Evolutionary conservation across 2,113 vertebrate species (phyloP).

Genomic region (Ceratotherium simum): DNA sequence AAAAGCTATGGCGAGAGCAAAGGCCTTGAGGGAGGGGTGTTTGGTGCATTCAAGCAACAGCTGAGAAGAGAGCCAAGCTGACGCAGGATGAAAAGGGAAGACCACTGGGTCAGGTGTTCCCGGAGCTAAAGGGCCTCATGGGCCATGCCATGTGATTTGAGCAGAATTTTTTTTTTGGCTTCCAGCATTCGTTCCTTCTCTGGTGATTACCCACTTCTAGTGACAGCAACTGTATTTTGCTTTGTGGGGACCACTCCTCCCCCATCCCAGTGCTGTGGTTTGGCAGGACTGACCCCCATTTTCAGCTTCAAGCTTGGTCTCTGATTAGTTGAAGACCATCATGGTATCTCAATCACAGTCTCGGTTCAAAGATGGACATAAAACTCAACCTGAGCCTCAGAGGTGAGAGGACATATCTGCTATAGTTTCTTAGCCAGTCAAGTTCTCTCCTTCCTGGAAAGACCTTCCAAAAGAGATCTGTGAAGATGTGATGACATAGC

Average conservation of each 20-base stretch:
- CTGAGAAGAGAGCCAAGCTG: not conserved
- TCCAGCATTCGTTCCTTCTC: not conserved
- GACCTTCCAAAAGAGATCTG: not conserved
- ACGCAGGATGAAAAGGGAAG: not conserved
- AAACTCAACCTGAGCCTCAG: not conserved
- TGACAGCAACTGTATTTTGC: not conserved
- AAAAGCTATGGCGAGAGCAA: not conserved
- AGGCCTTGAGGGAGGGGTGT: not conserved
- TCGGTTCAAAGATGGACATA: not conserved
- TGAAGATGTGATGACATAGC: not conserved
- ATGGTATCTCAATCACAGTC: not conserved
- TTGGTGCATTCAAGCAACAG: not conserved
- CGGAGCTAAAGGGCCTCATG: not conserved
- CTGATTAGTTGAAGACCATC: not conserved
- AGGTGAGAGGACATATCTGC: not conserved
- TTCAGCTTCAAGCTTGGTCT: not conserved
- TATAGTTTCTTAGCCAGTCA: not conserved
- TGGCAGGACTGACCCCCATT: not conserved
- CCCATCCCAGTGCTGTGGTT: not conserved
- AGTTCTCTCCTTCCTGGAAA: not conserved
- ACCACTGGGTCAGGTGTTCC: not conserved
- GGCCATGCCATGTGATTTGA: not conserved
- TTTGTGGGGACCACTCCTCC: not conserved
- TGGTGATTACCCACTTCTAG: not conserved
- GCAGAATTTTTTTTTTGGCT: not conserved